phyloP scores from a whole-genome alignment of 2,888 invertebrate genomes.

The Gymnocheta viridis region DNA sequence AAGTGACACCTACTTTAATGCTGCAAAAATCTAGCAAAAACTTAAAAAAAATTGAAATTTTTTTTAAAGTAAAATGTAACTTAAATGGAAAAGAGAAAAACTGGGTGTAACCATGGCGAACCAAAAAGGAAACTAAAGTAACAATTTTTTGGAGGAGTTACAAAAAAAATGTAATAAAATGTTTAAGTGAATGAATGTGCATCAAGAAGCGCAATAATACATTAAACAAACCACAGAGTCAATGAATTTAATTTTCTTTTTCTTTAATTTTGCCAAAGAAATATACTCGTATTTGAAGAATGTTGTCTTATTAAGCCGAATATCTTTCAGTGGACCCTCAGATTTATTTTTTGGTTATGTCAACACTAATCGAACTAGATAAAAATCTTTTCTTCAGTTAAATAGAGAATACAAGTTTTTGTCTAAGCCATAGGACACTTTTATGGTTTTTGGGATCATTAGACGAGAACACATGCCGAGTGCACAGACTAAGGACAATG shows the following conservation, averaged over 20 bases:
- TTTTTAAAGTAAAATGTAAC: slow-evolving; percentile 29
- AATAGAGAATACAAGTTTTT: slow-evolving; percentile 26
- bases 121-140: slow-evolving; percentile 62
- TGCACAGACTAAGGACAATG: slow-evolving; percentile 29
- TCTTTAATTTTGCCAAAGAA: slow-evolving; percentile 11
- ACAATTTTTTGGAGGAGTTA: not conserved
- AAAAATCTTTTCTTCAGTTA: slow-evolving; percentile 20
- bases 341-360: slow-evolving; percentile 68
- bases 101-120: slow-evolving; percentile 75
- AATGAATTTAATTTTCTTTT: not conserved
- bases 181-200: not conserved
- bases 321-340: too few relatives aligned
- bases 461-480: slow-evolving; percentile 54
- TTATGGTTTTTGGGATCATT: slow-evolving; percentile 61
- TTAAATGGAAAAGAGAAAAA: slow-evolving; percentile 47
- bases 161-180: slow-evolving; percentile 7
- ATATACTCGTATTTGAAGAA: slow-evolving; percentile 7
- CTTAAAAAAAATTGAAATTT: slow-evolving; percentile 5
- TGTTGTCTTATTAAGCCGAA: too few relatives aligned
- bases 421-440: slow-evolving; percentile 67
- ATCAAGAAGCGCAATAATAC: slow-evolving; percentile 14
- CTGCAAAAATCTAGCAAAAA: not conserved
- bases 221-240: not conserved
- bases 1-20: slow-evolving; percentile 70
- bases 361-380: slow-evolving; percentile 68